phyloP scores from a whole-genome alignment of 1,140 invertebrate genomes.

The Hormaphis cornu region DNA sequence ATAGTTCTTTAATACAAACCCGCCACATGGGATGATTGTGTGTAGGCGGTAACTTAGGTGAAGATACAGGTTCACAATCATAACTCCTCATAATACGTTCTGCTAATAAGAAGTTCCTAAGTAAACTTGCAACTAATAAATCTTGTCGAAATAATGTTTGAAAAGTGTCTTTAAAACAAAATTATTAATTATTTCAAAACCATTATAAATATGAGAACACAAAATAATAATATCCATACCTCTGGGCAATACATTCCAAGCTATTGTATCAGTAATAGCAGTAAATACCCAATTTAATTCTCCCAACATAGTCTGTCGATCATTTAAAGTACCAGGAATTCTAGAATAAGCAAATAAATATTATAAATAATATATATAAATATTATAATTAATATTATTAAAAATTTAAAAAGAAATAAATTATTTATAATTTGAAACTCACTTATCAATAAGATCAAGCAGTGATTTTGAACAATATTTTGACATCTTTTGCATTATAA shows the following conservation, averaged over 20 bases:
- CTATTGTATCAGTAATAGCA: constrained; percentile 99
- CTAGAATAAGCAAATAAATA: constrained; percentile 46
- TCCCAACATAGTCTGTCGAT: constrained; percentile 92
- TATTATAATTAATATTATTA: neutral
- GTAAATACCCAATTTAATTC: constrained; percentile 99
- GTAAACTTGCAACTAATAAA: constrained; percentile 92
- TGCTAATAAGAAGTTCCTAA: constrained; percentile 93
- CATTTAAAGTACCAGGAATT: constrained; percentile 89
- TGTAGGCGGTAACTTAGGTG: constrained; percentile 79
- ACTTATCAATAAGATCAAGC: constrained; percentile 83
- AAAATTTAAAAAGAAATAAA: neutral
- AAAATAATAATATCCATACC: constrained; percentile 44
- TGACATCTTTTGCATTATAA: constrained; percentile 74
- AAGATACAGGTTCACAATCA: constrained; percentile 89
- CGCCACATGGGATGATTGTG: constrained; percentile 89
- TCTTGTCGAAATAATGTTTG: constrained; percentile 96
- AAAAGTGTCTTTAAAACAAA: constrained; percentile 66
- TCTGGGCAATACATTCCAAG: constrained; percentile 90
- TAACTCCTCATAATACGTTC: constrained; percentile 93
- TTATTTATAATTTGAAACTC: constrained; percentile 40
- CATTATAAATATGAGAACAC: neutral
- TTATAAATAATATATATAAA: no score
- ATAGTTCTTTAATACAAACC: constrained; percentile 27
- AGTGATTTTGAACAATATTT: constrained; percentile 71
- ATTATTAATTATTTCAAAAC: constrained; percentile 28